Evolutionary conservation across 2,113 vertebrate genomes (phyloP).

Genomic region (Girardinichthys multiradiatus): DNA sequence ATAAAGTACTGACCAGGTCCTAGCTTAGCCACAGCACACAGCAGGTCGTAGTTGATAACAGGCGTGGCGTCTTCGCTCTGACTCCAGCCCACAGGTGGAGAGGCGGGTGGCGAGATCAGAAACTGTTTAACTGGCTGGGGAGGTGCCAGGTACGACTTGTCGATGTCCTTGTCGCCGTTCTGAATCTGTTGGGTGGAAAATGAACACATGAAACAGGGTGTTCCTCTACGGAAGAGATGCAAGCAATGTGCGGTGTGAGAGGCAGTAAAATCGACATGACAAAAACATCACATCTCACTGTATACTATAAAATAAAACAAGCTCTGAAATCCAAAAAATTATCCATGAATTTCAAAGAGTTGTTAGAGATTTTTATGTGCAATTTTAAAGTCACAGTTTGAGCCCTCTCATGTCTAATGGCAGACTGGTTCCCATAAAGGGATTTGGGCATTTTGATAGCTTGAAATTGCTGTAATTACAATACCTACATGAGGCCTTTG

Average conservation of each 20-base stretch:
- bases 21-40: slow-evolving; percentile 95
- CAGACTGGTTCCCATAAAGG: slow-evolving; percentile 8
- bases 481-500: slow-evolving; percentile 39
- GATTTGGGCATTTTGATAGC: slow-evolving; percentile 37
- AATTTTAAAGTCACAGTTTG: slow-evolving; percentile 11
- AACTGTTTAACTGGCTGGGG: slow-evolving; percentile 94
- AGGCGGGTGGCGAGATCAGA: slow-evolving; percentile 95
- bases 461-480: slow-evolving; percentile 48
- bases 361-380: background rate
- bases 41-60: slow-evolving; percentile 93
- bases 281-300: background rate
- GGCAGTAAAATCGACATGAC: background rate
- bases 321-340: background rate
- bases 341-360: background rate
- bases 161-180: slow-evolving; percentile 84
- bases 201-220: background rate
- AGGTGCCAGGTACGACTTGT: slow-evolving; percentile 92
- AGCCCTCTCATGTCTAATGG: slow-evolving; percentile 13
- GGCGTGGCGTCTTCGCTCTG: slow-evolving; percentile 93
- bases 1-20: slow-evolving; percentile 86
- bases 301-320: background rate
- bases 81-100: slow-evolving; percentile 95
- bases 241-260: background rate
- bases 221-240: background rate
- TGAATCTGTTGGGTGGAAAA: slow-evolving; percentile 80